phyloP scores from a whole-genome alignment of 2,113 vertebrate genomes.

The Platysternon megacephalum region DNA sequence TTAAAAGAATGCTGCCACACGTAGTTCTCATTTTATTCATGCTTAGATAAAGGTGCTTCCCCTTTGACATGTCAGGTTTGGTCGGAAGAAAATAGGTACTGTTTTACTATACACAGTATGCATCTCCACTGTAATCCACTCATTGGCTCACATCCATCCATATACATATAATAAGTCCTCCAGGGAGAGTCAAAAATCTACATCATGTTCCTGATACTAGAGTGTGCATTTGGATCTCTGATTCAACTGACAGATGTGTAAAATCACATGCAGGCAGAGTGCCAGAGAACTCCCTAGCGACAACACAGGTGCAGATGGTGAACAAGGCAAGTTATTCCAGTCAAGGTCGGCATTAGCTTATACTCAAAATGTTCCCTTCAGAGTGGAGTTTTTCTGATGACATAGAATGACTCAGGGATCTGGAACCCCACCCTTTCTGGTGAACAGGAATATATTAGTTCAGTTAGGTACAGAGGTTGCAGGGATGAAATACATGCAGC shows the following conservation, averaged over 20 bases:
- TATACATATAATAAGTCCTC: constrained; percentile 75
- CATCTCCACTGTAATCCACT: constrained; percentile 73
- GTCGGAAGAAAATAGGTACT: neutral
- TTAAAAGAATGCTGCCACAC: constrained; percentile 1
- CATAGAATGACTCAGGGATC: constrained; percentile 47
- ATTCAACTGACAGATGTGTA: constrained; percentile 81
- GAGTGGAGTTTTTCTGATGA: constrained; percentile 57
- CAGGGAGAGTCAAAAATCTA: constrained; percentile 78
- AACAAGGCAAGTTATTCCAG: constrained; percentile 69
- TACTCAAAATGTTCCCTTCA: constrained; percentile 41
- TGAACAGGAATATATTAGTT: constrained; percentile 48
- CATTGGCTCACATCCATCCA: constrained; percentile 62
- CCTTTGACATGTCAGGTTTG: neutral
- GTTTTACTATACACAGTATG: constrained; percentile 34
- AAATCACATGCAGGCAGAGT: constrained; percentile 70
- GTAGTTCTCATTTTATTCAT: neutral
- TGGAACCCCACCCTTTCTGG: constrained; percentile 56
- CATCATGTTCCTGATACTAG: constrained; percentile 69
- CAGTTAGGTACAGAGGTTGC: constrained; percentile 52
- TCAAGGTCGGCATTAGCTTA: constrained; percentile 58
- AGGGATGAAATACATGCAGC: neutral
- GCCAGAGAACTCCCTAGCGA: constrained; percentile 72
- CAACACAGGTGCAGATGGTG: constrained; percentile 71
- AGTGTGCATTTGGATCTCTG: constrained; percentile 77
- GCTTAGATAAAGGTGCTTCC: neutral